Evolutionary conservation across 2,797 vertebrate species (phyloP).

Genomic region (Dicrostonyx torquatus): DNA sequence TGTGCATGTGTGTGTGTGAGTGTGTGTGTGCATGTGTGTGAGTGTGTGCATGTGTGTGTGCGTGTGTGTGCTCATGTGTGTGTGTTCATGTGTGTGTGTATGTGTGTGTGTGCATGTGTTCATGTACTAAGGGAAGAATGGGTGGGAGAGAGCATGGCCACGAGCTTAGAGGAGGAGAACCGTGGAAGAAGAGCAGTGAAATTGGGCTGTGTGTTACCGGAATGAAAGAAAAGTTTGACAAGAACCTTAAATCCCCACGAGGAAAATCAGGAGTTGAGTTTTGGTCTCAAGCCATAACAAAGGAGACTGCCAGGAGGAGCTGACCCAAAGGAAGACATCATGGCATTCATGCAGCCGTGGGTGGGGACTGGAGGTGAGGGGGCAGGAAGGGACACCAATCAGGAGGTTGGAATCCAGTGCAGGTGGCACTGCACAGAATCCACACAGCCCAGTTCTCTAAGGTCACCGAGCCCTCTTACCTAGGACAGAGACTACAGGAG

Average conservation of each 20-base stretch:
- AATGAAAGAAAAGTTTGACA: neutral
- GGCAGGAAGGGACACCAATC: neutral
- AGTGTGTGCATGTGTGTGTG: neutral
- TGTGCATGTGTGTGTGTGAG: too few relatives aligned
- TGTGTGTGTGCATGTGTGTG: neutral
- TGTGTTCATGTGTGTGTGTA: neutral
- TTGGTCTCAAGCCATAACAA: neutral
- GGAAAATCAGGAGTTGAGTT: neutral
- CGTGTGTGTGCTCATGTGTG: accelerated
- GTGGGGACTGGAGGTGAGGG: neutral
- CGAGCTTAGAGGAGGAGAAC: neutral
- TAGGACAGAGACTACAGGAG: neutral
- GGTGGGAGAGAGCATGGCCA: neutral
- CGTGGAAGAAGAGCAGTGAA: neutral
- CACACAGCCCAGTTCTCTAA: neutral
- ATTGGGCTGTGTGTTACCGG: neutral
- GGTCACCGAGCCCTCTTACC: neutral
- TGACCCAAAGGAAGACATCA: neutral
- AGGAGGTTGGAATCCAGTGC: neutral
- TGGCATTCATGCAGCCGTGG: accelerated
- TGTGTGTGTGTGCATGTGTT: neutral
- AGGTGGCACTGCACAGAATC: neutral
- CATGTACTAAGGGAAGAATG: neutral
- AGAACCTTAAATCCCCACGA: neutral
- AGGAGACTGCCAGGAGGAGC: neutral